These are phyloP conservation scores for Synergus japonicus DNA, from an alignment of 2,888 invertebrate genomes.

Conservation along the genomic window DNA sequence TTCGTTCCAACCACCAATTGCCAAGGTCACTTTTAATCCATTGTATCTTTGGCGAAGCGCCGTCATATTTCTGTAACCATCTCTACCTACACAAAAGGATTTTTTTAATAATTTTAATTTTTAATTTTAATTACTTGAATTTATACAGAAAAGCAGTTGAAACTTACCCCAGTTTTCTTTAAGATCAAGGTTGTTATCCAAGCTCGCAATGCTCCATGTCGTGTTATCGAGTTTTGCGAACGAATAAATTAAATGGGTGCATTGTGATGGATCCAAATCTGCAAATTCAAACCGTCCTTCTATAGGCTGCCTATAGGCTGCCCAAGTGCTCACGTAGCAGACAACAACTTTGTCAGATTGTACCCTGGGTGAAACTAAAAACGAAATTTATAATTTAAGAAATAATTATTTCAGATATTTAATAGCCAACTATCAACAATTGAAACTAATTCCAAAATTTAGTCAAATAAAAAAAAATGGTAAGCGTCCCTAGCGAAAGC, in stretches of 20 bases:
- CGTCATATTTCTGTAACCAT: conserved; percentile 83
- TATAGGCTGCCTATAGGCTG: conserved; percentile 83
- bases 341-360: conserved; percentile 87
- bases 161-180: conserved; percentile 84
- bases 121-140: too few relatives aligned
- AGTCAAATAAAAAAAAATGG: too few relatives aligned
- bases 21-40: conserved; percentile 85
- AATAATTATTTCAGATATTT: too few relatives aligned
- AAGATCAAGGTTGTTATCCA: conserved; percentile 89
- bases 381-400: conserved; percentile 31
- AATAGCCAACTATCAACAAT: too few relatives aligned
- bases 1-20: conserved; percentile 96
- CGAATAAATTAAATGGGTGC: conserved; percentile 90
- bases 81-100: conserved; percentile 65
- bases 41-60: conserved; percentile 83
- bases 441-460: too few relatives aligned
- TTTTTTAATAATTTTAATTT: not conserved
- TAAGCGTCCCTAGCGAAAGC: too few relatives aligned
- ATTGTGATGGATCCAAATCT: conserved; percentile 85
- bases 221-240: conserved; percentile 87
- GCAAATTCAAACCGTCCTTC: conserved; percentile 81
- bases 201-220: conserved; percentile 83
- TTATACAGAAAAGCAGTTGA: not conserved
- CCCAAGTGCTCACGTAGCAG: conserved; percentile 90
- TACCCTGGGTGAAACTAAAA: conserved; percentile 69